Evolutionary conservation across 2,113 vertebrate species (phyloP).

Genomic region (Pelusios castaneus): DNA sequence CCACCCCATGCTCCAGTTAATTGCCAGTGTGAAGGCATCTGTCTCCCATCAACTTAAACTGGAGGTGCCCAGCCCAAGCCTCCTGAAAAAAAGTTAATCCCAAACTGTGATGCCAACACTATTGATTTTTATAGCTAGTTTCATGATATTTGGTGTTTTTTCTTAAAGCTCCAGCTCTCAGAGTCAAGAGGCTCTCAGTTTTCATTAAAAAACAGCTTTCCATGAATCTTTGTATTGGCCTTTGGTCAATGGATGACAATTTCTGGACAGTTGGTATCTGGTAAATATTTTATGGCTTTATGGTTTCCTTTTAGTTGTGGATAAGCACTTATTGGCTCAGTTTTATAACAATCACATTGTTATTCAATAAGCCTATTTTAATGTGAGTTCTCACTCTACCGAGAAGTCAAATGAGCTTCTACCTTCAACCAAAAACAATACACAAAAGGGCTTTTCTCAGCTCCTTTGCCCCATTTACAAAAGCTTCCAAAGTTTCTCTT

Average conservation of each 20-base stretch:
- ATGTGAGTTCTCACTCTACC: neutral
- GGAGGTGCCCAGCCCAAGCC: no score
- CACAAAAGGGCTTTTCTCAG: neutral
- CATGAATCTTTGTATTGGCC: neutral
- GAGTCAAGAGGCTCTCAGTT: neutral
- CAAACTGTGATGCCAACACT: no score
- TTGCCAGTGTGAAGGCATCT: no score
- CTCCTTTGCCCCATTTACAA: neutral
- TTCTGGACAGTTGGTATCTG: neutral
- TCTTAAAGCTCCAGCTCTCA: fast-evolving
- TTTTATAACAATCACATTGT: neutral
- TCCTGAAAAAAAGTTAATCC: no score
- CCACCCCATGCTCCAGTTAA: no score
- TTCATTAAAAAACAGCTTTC: no score
- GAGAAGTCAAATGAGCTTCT: neutral
- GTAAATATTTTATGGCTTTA: neutral
- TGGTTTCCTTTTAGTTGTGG: neutral
- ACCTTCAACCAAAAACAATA: neutral
- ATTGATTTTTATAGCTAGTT: no score
- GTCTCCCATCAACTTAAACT: no score
- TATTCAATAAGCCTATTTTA: neutral
- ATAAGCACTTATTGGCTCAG: neutral
- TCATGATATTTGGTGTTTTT: no score
- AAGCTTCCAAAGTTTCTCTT: neutral
- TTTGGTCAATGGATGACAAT: neutral